Evolutionary conservation across 2,888 invertebrate species (phyloP).

Genomic region (Erebia ligea): DNA sequence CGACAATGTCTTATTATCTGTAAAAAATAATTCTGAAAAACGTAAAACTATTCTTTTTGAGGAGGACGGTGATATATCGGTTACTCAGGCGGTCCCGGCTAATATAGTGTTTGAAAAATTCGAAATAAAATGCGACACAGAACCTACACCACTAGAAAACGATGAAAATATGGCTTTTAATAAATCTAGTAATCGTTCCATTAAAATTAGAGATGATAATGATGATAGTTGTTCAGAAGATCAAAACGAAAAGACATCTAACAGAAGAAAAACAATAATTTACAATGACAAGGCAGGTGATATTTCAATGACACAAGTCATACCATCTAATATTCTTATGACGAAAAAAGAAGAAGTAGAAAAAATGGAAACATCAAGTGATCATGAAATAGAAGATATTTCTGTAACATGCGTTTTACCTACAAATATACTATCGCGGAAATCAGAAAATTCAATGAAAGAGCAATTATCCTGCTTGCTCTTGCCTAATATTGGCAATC

Average conservation of each 20-base stretch:
- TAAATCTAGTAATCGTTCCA: not conserved
- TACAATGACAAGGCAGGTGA: slow-evolving; percentile 40
- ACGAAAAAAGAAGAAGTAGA: slow-evolving; percentile 33
- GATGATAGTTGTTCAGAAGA: not conserved
- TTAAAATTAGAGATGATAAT: not conserved
- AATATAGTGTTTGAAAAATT: slow-evolving; percentile 29
- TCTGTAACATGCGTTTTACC: slow-evolving; percentile 45
- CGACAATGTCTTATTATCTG: slow-evolving; percentile 10
- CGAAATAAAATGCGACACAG: not conserved
- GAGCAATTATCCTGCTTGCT: not conserved
- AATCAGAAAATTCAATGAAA: not conserved
- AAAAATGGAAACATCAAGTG: slow-evolving; percentile 39
- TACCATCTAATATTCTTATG: slow-evolving; percentile 44
- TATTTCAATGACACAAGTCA: slow-evolving; percentile 49
- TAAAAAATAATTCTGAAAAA: slow-evolving; percentile 35
- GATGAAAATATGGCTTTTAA: slow-evolving; percentile 1
- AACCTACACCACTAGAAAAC: not conserved
- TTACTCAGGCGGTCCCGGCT: slow-evolving; percentile 46
- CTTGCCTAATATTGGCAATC: not conserved
- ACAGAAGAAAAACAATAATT: slow-evolving; percentile 43
- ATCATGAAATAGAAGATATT: slow-evolving; percentile 41
- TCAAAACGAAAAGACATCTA: slow-evolving; percentile 15
- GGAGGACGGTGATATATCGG: slow-evolving; percentile 48
- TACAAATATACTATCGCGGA: slow-evolving; percentile 17
- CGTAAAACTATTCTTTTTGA: slow-evolving; percentile 48